Percentiles rank a stretch among this genome's conserved stretches.
phyloP scores from a whole-genome alignment of 2,797 vertebrate species.

The Leptodactylus fallax region DNA sequence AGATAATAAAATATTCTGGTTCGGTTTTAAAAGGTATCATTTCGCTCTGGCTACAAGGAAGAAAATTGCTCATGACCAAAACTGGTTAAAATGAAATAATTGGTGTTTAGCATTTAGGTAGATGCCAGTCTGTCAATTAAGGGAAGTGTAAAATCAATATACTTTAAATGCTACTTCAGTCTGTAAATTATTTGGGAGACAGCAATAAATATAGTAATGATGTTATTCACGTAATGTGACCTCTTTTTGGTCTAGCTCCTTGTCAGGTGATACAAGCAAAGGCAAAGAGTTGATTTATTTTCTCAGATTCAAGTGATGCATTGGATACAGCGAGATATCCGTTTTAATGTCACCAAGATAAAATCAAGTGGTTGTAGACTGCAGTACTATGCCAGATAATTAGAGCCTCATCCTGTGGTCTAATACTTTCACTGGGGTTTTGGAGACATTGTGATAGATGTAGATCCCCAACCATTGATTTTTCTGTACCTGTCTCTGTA shows the following conservation, averaged over 20 bases:
- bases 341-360: constrained; percentile 70
- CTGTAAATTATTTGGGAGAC: constrained; percentile 15
- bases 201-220: constrained; percentile 36
- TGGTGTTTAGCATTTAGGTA: neutral
- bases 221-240: constrained; percentile 51
- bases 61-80: neutral
- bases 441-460: constrained; percentile 67
- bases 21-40: neutral
- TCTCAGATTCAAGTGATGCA: constrained; percentile 66
- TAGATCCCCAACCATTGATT: constrained; percentile 69
- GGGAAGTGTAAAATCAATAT: neutral
- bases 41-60: neutral
- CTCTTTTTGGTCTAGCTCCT: constrained; percentile 41
- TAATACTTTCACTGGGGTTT: constrained; percentile 66
- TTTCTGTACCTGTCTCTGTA: constrained; percentile 63
- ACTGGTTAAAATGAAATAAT: neutral
- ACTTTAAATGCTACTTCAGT: neutral
- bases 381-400: constrained; percentile 69
- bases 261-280: constrained; percentile 21
- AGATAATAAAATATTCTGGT: neutral
- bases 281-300: constrained; percentile 68
- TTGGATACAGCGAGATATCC: constrained; percentile 70
- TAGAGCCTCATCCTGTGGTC: constrained; percentile 68
- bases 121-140: neutral
- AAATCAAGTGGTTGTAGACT: constrained; percentile 68